phyloP scores from a whole-genome alignment of 1,140 invertebrate genomes.

The Lordiphosa stackelbergi region DNA sequence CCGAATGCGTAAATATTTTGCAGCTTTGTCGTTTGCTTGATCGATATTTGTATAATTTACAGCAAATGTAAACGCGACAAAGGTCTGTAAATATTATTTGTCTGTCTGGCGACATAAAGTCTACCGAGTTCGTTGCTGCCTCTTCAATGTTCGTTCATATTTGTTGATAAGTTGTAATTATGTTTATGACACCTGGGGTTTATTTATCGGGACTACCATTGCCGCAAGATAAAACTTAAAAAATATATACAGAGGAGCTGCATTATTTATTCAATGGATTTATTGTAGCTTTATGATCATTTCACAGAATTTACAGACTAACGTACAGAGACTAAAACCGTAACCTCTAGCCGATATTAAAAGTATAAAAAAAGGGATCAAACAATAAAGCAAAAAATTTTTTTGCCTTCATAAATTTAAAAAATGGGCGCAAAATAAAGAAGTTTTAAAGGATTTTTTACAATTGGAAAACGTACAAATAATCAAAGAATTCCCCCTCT shows the following conservation, averaged over 20 bases:
- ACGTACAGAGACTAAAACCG: too few relatives aligned
- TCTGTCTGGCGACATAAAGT: constrained; percentile 52
- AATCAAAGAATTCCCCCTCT: too few relatives aligned
- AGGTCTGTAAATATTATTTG: constrained; percentile 18
- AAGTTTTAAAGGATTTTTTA: too few relatives aligned
- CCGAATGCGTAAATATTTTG: constrained; percentile 11
- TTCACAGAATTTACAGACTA: too few relatives aligned
- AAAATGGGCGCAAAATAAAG: too few relatives aligned
- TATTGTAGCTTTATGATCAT: too few relatives aligned
- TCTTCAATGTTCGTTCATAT: constrained; percentile 17
- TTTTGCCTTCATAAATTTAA: too few relatives aligned
- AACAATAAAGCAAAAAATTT: too few relatives aligned
- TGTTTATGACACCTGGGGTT: constrained; percentile 42
- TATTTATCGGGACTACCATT: constrained; percentile 61
- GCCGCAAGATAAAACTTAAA: constrained; percentile 37
- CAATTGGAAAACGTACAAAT: too few relatives aligned
- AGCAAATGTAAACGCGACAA: constrained; percentile 38
- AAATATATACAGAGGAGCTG: neutral
- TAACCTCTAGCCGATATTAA: too few relatives aligned
- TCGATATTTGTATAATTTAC: constrained; percentile 65
- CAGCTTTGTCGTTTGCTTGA: constrained; percentile 22
- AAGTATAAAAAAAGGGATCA: too few relatives aligned
- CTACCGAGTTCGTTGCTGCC: constrained; percentile 39
- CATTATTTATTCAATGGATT: too few relatives aligned
- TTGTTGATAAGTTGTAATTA: constrained; percentile 73